Conservation (phyloP, 2,113 vertebrate genomes). For the Brachyistius frenatus region DNA sequence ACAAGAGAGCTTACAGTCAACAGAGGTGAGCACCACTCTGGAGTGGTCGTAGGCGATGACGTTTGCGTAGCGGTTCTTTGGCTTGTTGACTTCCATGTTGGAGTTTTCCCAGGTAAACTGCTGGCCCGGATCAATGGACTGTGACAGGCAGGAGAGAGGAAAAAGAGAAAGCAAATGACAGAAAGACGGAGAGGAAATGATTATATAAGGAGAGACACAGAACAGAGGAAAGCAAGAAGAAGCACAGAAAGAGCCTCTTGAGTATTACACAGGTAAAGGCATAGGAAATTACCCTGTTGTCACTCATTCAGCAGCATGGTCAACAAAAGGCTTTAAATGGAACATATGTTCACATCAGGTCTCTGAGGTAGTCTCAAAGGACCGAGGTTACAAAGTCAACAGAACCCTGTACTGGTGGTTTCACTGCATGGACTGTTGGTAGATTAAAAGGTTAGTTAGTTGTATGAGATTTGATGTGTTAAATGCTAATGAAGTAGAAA, state of each 20-base stretch:
- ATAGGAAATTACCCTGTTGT: slow-evolving; percentile 20
- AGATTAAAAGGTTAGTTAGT: slow-evolving; percentile 30
- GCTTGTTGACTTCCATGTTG: slow-evolving; percentile 98
- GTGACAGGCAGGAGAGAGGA: slow-evolving; percentile 19
- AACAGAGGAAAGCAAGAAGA: background rate
- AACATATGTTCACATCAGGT: slow-evolving; percentile 20
- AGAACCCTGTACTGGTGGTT: background rate
- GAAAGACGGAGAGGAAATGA: slow-evolving; percentile 2
- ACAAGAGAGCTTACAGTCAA: slow-evolving; percentile 88
- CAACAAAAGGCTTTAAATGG: slow-evolving; percentile 36
- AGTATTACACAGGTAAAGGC: slow-evolving; percentile 3
- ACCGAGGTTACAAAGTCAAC: background rate
- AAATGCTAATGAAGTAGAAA: slow-evolving; percentile 17
- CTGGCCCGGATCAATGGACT: slow-evolving; percentile 96
- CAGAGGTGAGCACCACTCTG: slow-evolving; percentile 93
- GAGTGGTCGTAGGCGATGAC: slow-evolving; percentile 98
- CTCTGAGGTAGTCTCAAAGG: background rate
- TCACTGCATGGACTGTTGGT: slow-evolving; percentile 7
- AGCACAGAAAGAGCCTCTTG: slow-evolving; percentile 30
- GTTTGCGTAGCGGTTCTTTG: slow-evolving; percentile 97
- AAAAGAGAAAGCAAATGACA: slow-evolving; percentile 6
- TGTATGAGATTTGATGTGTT: slow-evolving; percentile 22
- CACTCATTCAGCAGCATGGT: slow-evolving; percentile 12
- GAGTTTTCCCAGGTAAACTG: slow-evolving; percentile 99
- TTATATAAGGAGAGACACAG: slow-evolving; percentile 6